Percentiles rank a stretch among this genome's conserved stretches.
Conservation (phyloP, 2,797 vertebrate species). For the Melanotaenia parkinsoni region DNA sequence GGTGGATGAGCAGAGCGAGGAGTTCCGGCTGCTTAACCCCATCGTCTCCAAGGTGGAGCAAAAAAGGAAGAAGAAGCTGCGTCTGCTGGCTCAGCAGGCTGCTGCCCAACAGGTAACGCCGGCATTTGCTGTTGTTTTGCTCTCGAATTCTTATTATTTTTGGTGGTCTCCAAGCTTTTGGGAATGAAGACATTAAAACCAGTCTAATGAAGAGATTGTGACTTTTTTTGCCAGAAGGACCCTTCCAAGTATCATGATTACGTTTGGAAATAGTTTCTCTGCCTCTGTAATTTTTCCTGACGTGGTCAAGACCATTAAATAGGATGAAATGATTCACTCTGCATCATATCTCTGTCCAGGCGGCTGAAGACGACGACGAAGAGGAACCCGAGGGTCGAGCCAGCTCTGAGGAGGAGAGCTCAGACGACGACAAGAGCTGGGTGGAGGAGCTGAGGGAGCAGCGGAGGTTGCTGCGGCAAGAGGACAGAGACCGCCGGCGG, state of each 20-base stretch:
- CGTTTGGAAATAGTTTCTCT: too few species aligned
- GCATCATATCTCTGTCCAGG: slow-evolving; percentile 35
- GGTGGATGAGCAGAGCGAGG: slow-evolving; percentile 95
- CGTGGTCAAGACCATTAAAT: too few species aligned
- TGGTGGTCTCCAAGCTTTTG: not conserved
- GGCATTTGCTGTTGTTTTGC: not conserved
- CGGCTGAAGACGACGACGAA: slow-evolving; percentile 81
- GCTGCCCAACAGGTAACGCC: slow-evolving; percentile 78
- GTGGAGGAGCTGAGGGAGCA: slow-evolving; percentile 97
- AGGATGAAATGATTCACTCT: too few species aligned
- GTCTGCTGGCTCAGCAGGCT: slow-evolving; percentile 83
- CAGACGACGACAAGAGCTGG: slow-evolving; percentile 97
- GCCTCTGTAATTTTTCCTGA: too few species aligned
- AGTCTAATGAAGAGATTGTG: too few species aligned
- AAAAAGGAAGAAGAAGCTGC: slow-evolving; percentile 92
- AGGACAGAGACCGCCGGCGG: slow-evolving; percentile 83
- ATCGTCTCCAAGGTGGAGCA: slow-evolving; percentile 95
- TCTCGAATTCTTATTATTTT: too few species aligned
- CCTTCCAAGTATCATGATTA: too few species aligned
- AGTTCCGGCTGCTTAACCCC: slow-evolving; percentile 96
- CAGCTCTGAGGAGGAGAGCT: slow-evolving; percentile 96
- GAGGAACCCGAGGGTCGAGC: slow-evolving; percentile 92
- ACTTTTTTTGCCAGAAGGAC: too few species aligned
- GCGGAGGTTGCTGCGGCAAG: slow-evolving; percentile 87
- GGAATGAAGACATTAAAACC: not conserved